Evolutionary conservation across 2,888 invertebrate species (phyloP).

Genomic region (Pycnomerus fuliginosus): DNA sequence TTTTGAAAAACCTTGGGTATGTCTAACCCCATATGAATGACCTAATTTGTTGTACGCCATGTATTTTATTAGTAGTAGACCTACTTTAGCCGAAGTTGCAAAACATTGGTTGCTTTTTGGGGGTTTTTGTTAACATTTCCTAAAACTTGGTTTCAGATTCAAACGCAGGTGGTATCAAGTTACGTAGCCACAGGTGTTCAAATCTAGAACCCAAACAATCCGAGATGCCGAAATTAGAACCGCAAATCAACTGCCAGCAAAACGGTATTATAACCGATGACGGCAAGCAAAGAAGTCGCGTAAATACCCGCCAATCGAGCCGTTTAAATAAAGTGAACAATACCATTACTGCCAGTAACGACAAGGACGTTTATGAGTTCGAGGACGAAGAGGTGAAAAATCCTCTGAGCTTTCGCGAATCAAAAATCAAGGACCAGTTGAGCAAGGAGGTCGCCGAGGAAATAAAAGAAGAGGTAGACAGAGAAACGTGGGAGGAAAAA

Average conservation of each 20-base stretch:
- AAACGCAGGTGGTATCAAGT: constrained; percentile 56
- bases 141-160: constrained; percentile 19
- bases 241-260: constrained; percentile 35
- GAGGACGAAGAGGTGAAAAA: constrained; percentile 4
- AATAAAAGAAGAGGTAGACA: constrained; percentile 4
- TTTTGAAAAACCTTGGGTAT: too few species aligned
- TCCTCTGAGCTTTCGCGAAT: too few species aligned
- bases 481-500: constrained; percentile 46
- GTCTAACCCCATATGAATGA: too few species aligned
- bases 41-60: too few species aligned
- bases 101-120: too few species aligned
- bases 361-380: constrained; percentile 22
- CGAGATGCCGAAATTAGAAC: constrained; percentile 18
- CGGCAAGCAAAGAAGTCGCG: constrained; percentile 2
- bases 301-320: constrained; percentile 16
- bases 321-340: constrained; percentile 25
- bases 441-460: too few species aligned
- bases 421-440: constrained; percentile 9
- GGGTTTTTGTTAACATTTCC: too few species aligned
- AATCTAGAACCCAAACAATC: constrained; percentile 29
- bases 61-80: too few species aligned
- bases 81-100: too few species aligned
- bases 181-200: constrained; percentile 64
- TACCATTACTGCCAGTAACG: constrained; percentile 32
- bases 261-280: constrained; percentile 30